Percentiles rank a stretch among this genome's conserved stretches.
These are phyloP conservation scores for Otocyon megalotis DNA, from an alignment of 2,113 vertebrate species.

Conservation along the genomic window DNA sequence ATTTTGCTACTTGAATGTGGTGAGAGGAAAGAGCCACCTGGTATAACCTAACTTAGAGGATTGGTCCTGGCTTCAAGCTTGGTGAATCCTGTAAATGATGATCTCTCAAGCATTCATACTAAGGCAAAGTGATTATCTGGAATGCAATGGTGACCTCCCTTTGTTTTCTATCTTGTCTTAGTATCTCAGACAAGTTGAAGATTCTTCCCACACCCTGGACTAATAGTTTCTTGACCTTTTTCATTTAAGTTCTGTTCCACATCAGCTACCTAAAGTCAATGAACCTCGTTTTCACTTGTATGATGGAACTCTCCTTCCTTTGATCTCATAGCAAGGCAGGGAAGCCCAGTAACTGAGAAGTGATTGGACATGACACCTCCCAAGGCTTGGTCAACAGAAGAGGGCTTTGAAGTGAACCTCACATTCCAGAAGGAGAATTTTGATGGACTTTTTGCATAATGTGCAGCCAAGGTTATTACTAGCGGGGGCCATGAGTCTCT, in stretches of 20 bases:
- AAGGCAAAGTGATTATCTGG: neutral
- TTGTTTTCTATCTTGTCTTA: neutral
- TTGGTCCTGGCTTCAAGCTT: neutral
- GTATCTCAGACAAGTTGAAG: neutral
- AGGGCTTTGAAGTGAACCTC: constrained; percentile 10
- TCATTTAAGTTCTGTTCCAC: neutral
- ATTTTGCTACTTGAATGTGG: neutral
- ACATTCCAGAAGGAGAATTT: neutral
- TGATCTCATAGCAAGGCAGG: neutral
- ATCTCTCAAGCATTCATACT: neutral
- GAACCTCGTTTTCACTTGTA: neutral
- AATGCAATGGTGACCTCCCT: neutral
- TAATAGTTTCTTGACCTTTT: neutral
- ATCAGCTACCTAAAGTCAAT: neutral
- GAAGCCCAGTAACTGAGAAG: neutral
- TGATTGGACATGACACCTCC: neutral
- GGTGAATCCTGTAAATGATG: neutral
- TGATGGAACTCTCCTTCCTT: neutral
- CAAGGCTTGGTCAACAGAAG: neutral
- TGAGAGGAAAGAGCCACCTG: neutral
- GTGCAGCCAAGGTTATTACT: neutral
- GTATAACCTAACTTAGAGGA: neutral
- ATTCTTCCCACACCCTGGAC: neutral
- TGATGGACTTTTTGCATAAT: neutral
- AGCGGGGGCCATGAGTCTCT: neutral